Evolutionary conservation across 2,888 invertebrate genomes (phyloP).

Genomic region (Urechis unicinctus): DNA sequence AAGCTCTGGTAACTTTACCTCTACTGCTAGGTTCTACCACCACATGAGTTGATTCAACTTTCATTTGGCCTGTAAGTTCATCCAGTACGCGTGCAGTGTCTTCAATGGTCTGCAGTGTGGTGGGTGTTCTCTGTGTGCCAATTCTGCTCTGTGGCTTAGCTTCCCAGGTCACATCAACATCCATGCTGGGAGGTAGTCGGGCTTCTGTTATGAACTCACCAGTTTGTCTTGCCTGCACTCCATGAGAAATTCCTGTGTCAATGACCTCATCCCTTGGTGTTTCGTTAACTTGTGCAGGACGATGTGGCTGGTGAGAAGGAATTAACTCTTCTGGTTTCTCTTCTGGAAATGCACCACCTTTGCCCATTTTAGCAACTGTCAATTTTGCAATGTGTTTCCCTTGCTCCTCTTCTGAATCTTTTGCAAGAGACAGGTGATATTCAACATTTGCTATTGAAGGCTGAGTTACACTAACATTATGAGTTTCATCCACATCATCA

Average conservation of each 20-base stretch:
- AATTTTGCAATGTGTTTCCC: neutral
- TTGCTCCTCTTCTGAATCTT: neutral
- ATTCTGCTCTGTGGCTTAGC: neutral
- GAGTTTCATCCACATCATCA: neutral
- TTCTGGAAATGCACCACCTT: no score
- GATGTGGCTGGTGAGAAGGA: no score
- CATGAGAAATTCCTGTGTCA: neutral
- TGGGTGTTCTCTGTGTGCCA: neutral
- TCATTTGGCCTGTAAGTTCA: slow-evolving; percentile 4
- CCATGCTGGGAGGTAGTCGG: neutral
- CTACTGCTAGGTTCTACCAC: no score
- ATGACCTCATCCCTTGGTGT: no score
- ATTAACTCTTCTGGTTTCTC: no score
- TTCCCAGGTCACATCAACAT: neutral
- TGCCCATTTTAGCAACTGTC: neutral
- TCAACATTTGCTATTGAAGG: neutral
- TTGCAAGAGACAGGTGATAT: neutral
- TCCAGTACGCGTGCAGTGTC: slow-evolving; percentile 4
- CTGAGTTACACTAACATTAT: neutral
- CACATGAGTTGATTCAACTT: no score
- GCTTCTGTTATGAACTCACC: neutral
- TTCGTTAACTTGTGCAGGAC: no score
- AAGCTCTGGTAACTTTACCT: no score
- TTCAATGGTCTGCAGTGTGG: slow-evolving; percentile 14
- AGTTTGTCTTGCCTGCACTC: neutral